phyloP scores from a whole-genome alignment of 2,888 invertebrate species.

The Rugalucina vietnamica region DNA sequence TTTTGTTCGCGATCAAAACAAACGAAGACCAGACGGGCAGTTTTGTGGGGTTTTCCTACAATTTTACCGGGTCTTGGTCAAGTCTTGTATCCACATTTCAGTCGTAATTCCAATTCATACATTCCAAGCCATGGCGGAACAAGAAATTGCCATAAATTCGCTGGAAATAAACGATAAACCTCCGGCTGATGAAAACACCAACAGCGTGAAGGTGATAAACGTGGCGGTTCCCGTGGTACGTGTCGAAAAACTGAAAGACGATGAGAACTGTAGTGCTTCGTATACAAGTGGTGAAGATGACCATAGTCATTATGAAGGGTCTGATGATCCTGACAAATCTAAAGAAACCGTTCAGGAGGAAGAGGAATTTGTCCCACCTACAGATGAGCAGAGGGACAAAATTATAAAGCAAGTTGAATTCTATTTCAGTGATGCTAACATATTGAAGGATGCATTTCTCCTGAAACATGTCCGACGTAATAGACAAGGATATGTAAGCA shows the following conservation, averaged over 20 bases:
- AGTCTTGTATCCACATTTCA: conserved; percentile 3
- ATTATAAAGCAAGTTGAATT: conserved; percentile 90
- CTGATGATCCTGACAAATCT: conserved; percentile 60
- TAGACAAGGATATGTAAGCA: conserved; percentile 97
- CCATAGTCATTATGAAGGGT: conserved; percentile 66
- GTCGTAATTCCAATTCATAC: not conserved
- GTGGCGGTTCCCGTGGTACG: conserved; percentile 72
- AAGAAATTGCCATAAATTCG: conserved; percentile 42
- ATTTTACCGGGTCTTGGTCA: conserved; percentile 64
- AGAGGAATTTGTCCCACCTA: conserved; percentile 77
- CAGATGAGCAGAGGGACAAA: conserved; percentile 78
- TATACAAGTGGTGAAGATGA: conserved; percentile 77
- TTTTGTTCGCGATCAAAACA: not conserved
- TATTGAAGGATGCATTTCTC: conserved; percentile 97
- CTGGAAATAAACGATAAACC: conserved; percentile 55
- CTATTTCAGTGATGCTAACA: conserved; percentile 97
- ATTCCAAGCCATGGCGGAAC: conserved; percentile 52
- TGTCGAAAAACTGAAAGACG: conserved; percentile 78
- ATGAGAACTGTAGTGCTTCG: conserved; percentile 63
- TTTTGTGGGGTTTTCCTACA: conserved; percentile 69
- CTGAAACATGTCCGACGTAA: conserved; percentile 97
- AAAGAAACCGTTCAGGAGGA: conserved; percentile 53
- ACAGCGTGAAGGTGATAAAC: conserved; percentile 46
- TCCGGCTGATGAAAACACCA: conserved; percentile 59
- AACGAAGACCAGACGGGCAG: conserved; percentile 56